phyloP scores from a whole-genome alignment of 1,140 invertebrate species.

The Lamellibrachia luymesi region DNA sequence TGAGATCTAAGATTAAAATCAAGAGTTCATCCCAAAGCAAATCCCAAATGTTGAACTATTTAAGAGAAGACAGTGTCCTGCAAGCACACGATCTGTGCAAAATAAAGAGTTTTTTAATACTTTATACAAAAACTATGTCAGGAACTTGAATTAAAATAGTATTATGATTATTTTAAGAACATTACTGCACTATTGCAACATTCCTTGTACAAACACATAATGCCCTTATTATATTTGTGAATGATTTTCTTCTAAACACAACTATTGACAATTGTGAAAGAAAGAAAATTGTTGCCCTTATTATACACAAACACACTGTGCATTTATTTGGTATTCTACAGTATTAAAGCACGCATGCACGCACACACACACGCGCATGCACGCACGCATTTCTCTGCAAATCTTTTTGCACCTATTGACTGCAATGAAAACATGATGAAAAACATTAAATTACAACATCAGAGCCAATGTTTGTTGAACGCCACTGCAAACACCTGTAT shows the following conservation, averaged over 20 bases:
- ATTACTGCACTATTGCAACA: not conserved
- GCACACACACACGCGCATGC: no score
- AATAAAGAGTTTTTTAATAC: no score
- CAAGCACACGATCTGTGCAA: no score
- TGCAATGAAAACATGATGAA: not conserved
- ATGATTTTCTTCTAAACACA: not conserved
- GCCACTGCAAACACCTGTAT: not conserved
- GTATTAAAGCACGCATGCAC: not conserved
- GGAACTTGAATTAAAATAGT: no score
- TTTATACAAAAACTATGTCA: no score
- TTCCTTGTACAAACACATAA: not conserved
- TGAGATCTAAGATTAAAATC: no score
- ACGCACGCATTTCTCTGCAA: not conserved
- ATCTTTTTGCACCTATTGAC: not conserved
- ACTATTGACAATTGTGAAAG: not conserved
- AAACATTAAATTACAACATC: not conserved
- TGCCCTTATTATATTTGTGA: not conserved
- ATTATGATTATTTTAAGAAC: no score
- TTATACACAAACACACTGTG: not conserved
- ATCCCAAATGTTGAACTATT: no score
- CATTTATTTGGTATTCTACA: not conserved
- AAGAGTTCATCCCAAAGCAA: no score
- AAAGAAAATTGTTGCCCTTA: no score
- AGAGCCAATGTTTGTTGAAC: not conserved
- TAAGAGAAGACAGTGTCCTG: no score